phyloP scores from a whole-genome alignment of 2,797 vertebrate genomes.

The Cyprinodon diabolis region DNA sequence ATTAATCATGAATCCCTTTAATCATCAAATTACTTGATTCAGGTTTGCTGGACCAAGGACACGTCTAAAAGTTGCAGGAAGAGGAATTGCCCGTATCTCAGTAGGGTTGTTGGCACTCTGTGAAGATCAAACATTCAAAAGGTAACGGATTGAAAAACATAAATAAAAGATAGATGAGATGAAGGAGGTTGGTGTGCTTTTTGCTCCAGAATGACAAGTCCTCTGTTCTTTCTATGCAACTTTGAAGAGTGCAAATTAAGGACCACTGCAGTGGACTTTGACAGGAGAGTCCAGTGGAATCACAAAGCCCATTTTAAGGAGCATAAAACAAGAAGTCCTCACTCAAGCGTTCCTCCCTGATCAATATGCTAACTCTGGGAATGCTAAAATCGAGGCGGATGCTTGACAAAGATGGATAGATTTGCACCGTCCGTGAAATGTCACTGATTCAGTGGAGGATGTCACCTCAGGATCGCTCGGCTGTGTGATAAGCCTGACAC shows the following conservation, averaged over 20 bases:
- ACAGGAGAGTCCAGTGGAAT: slow-evolving; percentile 72
- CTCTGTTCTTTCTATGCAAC: slow-evolving; percentile 50
- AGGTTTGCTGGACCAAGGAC: too few relatives aligned
- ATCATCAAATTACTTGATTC: too few relatives aligned
- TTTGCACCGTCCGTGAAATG: slow-evolving; percentile 88
- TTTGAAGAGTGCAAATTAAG: slow-evolving; percentile 64
- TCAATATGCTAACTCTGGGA: slow-evolving; percentile 87
- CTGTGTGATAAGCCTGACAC: slow-evolving; percentile 87
- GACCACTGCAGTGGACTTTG: slow-evolving; percentile 71
- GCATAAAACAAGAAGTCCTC: slow-evolving; percentile 76
- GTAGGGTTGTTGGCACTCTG: too few relatives aligned
- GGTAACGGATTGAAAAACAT: too few relatives aligned
- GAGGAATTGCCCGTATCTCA: too few relatives aligned
- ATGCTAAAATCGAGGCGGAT: slow-evolving; percentile 81
- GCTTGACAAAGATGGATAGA: slow-evolving; percentile 88
- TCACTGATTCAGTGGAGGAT: slow-evolving; percentile 88
- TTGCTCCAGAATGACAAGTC: slow-evolving; percentile 51
- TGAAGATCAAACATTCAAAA: too few relatives aligned
- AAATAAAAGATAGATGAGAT: slow-evolving; percentile 1
- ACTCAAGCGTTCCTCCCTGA: slow-evolving; percentile 79
- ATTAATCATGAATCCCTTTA: too few relatives aligned
- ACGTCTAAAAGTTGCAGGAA: too few relatives aligned
- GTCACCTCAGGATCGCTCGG: slow-evolving; percentile 84
- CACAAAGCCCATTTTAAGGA: slow-evolving; percentile 63
- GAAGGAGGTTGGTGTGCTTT: slow-evolving; percentile 27